Conservation (phyloP, 2,888 invertebrate species). For the Drosophila aldrichi region DNA sequence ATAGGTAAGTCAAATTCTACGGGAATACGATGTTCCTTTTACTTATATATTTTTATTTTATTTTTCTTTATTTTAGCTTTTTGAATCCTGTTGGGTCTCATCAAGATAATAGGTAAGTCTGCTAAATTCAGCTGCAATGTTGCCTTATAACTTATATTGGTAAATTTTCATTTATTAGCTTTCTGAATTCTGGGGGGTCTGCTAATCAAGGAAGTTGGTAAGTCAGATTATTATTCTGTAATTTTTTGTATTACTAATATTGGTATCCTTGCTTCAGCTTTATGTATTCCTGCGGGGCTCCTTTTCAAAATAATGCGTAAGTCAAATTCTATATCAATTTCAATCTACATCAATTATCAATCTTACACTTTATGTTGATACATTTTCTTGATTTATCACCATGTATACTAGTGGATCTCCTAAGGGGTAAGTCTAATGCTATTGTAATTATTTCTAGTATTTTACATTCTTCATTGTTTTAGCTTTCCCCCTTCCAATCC, state of each 20-base stretch:
- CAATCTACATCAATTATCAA: too few relatives aligned
- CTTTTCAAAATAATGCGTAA: too few relatives aligned
- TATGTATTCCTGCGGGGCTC: background rate
- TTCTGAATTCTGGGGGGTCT: background rate
- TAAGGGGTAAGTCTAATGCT: background rate
- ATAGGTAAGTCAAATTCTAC: too few relatives aligned
- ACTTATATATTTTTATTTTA: background rate
- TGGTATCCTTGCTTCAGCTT: background rate
- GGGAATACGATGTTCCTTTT: background rate
- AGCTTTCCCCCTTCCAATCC: background rate
- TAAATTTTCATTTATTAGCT: background rate
- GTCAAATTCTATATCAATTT: too few relatives aligned
- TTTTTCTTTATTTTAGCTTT: background rate
- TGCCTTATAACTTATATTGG: background rate
- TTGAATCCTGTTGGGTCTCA: background rate
- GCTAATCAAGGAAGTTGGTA: background rate
- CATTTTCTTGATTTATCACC: background rate
- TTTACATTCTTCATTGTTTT: background rate
- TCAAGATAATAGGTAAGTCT: background rate
- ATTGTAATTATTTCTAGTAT: background rate
- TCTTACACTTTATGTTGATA: background rate
- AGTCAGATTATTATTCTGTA: background rate
- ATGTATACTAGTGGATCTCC: too few relatives aligned
- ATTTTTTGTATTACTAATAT: background rate
- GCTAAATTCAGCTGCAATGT: background rate